These are phyloP conservation scores for Pelodiscus sinensis DNA, from an alignment of 2,113 vertebrate genomes.

Conservation along the genomic window DNA sequence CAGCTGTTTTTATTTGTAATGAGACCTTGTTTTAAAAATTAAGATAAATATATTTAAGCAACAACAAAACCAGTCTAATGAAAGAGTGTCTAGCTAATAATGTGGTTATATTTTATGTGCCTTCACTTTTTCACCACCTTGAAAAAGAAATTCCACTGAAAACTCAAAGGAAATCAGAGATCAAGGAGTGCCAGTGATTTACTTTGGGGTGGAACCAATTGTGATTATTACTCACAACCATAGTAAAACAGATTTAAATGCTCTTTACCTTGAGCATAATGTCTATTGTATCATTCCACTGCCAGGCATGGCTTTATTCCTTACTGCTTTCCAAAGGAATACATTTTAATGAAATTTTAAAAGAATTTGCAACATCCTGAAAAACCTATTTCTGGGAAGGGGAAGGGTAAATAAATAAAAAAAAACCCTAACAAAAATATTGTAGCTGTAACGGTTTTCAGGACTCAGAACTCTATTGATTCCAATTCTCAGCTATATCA, in stretches of 20 bases:
- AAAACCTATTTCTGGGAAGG: conserved; percentile 52
- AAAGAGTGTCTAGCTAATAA: conserved; percentile 23
- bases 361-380: conserved; percentile 53
- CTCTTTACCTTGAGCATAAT: conserved; percentile 24
- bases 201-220: background rate
- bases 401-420: background rate
- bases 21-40: conserved; percentile 8
- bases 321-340: conserved; percentile 60
- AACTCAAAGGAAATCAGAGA: conserved; percentile 41
- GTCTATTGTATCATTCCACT: conserved; percentile 37
- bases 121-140: background rate
- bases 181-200: conserved; percentile 16
- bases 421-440: conserved; percentile 23
- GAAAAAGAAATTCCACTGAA: conserved; percentile 20
- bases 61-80: background rate
- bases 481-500: conserved; percentile 12
- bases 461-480: background rate
- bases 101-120: conserved; percentile 32
- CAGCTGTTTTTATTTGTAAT: conserved; percentile 52
- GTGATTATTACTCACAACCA: conserved; percentile 36
- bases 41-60: background rate
- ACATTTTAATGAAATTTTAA: conserved; percentile 70
- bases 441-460: conserved; percentile 45
- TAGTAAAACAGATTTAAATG: conserved; percentile 44
- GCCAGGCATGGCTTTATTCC: conserved; percentile 59